Conservation (phyloP, 2,888 invertebrate species). For the Gordius sp. region DNA sequence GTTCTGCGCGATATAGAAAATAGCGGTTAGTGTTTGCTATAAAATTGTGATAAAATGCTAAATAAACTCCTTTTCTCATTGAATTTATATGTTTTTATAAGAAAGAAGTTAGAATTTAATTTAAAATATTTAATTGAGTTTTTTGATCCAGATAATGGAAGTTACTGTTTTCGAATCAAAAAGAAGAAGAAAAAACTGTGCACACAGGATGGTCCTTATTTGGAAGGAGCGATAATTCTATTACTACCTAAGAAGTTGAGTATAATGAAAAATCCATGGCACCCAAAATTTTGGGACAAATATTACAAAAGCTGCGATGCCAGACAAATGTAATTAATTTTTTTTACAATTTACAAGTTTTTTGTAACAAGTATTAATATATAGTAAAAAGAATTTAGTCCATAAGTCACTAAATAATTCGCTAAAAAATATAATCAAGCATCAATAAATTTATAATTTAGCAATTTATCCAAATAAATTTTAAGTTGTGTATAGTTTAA, state of each 20-base stretch:
- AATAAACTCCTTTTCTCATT: no score
- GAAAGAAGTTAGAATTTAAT: no score
- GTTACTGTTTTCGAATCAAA: conserved; percentile 12
- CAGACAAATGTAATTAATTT: neutral
- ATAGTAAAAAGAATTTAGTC: neutral
- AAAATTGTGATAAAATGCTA: no score
- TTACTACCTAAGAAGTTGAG: neutral
- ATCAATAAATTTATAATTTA: no score
- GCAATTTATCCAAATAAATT: no score
- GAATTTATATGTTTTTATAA: no score
- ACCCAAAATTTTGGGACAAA: conserved; percentile 11
- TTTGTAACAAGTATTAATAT: neutral
- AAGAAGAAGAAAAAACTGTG: conserved; percentile 13
- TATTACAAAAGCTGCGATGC: conserved; percentile 7
- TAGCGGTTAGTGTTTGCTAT: no score
- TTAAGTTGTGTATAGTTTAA: no score
- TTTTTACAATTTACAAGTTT: neutral
- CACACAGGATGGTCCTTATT: neutral
- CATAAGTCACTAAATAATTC: no score
- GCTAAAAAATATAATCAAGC: no score
- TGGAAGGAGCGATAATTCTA: conserved; percentile 13
- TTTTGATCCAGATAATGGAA: neutral
- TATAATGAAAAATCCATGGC: conserved; percentile 14
- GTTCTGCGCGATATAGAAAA: no score
- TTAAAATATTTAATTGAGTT: neutral